Evolutionary conservation across 2,113 vertebrate species (phyloP).

Genomic region (Casuarius casuarius): DNA sequence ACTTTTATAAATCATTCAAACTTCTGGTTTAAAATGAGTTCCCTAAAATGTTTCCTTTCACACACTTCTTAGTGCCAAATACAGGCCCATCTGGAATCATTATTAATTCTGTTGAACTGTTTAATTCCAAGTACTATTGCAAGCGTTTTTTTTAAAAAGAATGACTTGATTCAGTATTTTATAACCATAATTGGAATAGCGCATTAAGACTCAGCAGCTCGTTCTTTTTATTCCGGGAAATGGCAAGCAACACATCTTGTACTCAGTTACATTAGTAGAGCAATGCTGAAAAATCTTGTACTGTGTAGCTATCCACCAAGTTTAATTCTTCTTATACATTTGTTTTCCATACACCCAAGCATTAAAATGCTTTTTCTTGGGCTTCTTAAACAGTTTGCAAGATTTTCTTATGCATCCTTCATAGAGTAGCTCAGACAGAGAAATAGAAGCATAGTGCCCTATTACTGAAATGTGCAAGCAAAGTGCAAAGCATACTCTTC

Average conservation of each 20-base stretch:
- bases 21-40: constrained; percentile 47
- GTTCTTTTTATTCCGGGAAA: constrained; percentile 55
- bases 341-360: not conserved
- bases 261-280: constrained; percentile 8
- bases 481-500: not conserved
- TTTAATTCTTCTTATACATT: not conserved
- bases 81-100: constrained; percentile 66
- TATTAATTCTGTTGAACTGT: constrained; percentile 65
- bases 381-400: not conserved
- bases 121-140: constrained; percentile 31
- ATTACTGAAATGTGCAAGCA: not conserved
- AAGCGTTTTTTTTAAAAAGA: not conserved
- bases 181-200: constrained; percentile 61
- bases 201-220: constrained; percentile 48
- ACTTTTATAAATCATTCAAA: constrained; percentile 62
- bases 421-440: not conserved
- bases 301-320: not conserved
- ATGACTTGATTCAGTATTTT: constrained; percentile 55
- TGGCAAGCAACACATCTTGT: constrained; percentile 56
- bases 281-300: not conserved
- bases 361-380: not conserved
- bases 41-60: constrained; percentile 62
- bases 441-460: not conserved
- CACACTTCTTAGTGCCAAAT: constrained; percentile 55
- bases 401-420: not conserved